These are phyloP conservation scores for Eilema caniola DNA, from an alignment of 2,888 invertebrate genomes.

Conservation along the genomic window DNA sequence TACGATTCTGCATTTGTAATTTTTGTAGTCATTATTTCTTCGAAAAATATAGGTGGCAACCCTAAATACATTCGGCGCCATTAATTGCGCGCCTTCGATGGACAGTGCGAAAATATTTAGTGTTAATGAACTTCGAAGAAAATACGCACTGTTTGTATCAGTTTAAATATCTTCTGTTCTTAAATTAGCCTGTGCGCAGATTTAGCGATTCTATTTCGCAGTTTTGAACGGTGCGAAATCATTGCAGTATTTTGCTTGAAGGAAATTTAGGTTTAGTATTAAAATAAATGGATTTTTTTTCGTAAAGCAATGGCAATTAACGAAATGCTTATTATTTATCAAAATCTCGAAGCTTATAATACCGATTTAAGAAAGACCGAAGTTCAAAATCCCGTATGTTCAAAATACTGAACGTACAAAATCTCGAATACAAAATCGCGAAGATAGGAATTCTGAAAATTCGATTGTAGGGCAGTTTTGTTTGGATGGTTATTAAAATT, in stretches of 20 bases:
- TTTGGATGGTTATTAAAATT: too few relatives aligned
- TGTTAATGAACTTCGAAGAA: conserved; percentile 38
- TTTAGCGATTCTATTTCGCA: not conserved
- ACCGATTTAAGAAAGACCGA: too few relatives aligned
- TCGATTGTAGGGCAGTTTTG: too few relatives aligned
- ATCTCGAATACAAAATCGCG: too few relatives aligned
- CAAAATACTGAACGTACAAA: too few relatives aligned
- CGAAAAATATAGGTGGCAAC: not conserved
- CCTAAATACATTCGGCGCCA: not conserved
- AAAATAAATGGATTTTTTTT: too few relatives aligned
- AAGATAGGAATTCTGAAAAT: too few relatives aligned
- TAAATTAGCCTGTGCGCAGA: conserved; percentile 24
- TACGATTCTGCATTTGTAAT: too few relatives aligned
- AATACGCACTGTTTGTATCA: conserved; percentile 33
- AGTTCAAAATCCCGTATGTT: too few relatives aligned
- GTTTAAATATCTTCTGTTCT: conserved; percentile 22
- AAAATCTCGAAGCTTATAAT: too few relatives aligned
- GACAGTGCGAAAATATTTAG: conserved; percentile 23
- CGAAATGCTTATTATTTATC: too few relatives aligned
- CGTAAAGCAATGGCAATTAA: too few relatives aligned
- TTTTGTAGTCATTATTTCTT: not conserved
- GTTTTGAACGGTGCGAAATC: not conserved
- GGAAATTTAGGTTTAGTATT: not conserved
- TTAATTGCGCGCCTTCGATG: not conserved
- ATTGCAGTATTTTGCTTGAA: not conserved